Conservation (phyloP, 2,113 vertebrate species). For the Diphyllodes magnificus region DNA sequence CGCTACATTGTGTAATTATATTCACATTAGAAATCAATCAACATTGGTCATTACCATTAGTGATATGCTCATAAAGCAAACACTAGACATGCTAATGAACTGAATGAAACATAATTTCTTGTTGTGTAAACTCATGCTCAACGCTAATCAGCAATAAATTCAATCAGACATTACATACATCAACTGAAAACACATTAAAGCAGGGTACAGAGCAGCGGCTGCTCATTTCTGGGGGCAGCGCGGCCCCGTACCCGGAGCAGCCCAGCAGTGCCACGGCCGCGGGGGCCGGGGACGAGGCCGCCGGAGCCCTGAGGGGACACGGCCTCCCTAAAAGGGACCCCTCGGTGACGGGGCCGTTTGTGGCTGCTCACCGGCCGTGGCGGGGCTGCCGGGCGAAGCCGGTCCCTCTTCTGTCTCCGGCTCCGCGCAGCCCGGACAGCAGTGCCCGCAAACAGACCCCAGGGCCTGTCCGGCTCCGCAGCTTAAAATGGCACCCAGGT, state of each 20-base stretch:
- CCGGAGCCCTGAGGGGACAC: fast-evolving
- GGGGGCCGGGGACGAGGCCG: fast-evolving
- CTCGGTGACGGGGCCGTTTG: fast-evolving
- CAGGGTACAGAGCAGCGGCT: background rate
- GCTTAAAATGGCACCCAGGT: background rate
- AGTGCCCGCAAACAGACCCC: fast-evolving
- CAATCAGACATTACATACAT: constrained; percentile 54
- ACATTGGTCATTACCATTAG: constrained; percentile 46
- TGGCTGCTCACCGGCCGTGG: background rate
- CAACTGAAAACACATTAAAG: constrained; percentile 36
- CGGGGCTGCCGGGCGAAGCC: background rate
- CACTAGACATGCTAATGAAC: constrained; percentile 15
- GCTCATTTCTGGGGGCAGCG: background rate
- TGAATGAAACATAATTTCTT: constrained; percentile 47
- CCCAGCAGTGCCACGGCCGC: background rate
- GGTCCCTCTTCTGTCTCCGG: fast-evolving
- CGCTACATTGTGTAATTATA: constrained; percentile 61
- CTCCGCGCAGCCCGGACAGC: background rate
- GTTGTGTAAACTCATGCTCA: constrained; percentile 47
- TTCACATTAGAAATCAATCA: constrained; percentile 71
- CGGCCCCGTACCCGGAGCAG: too few species aligned
- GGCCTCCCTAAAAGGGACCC: background rate
- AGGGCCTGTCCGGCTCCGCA: fast-evolving
- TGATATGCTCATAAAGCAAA: constrained; percentile 31
- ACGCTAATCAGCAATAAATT: constrained; percentile 55